A percentile compares a stretch with the other conserved stretches of the same genome.
Conservation (phyloP, 2,888 invertebrate species). For the Cheiracanthium punctorium region DNA sequence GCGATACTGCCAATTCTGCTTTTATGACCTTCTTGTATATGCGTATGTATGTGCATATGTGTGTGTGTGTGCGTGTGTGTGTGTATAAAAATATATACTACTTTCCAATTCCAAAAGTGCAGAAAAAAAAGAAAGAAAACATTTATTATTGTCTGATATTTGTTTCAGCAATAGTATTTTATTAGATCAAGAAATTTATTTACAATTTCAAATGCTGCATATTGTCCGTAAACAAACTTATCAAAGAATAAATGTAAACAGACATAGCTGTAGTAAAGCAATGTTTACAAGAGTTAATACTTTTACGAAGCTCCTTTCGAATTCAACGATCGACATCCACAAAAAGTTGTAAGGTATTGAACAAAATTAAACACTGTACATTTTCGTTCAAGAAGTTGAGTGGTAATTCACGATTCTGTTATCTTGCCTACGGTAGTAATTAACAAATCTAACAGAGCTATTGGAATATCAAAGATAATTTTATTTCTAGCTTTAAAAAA, state of each 20-base stretch:
- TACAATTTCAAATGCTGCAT: background rate
- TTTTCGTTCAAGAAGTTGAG: background rate
- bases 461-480: conserved; percentile 5
- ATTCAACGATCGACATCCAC: background rate
- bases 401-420: background rate
- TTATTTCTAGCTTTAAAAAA: background rate
- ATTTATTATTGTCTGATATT: no score
- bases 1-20: no score
- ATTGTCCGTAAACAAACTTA: background rate
- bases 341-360: background rate
- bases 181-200: no score
- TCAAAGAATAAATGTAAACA: background rate
- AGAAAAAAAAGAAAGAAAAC: no score
- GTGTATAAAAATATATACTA: no score
- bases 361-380: background rate
- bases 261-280: background rate
- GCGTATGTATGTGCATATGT: no score
- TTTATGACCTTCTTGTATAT: no score
- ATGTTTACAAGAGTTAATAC: background rate
- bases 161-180: no score
- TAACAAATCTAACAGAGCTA: background rate
- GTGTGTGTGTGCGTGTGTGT: no score
- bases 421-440: conserved; percentile 15
- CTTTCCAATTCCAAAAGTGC: no score
- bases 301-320: background rate